Percentiles rank a stretch among this genome's conserved stretches.
Evolutionary conservation across 1,140 invertebrate genomes (phyloP).

Genomic region (Drosophila sproati): DNA sequence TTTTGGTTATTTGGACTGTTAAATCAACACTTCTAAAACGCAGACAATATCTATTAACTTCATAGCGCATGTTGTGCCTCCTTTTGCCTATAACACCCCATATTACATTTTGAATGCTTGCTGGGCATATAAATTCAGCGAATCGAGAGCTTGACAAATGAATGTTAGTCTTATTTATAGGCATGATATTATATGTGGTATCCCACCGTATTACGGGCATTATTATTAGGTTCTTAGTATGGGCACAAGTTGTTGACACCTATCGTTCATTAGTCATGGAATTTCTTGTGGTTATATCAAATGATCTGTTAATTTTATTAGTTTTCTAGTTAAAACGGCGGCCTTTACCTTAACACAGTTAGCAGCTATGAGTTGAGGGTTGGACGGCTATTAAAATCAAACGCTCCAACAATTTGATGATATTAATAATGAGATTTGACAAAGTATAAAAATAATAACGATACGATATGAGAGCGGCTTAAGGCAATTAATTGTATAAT

Average conservation of each 20-base stretch:
- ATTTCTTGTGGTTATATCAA: conserved; percentile 37
- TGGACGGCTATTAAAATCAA: conserved; percentile 55
- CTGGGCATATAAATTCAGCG: conserved; percentile 28
- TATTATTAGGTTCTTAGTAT: conserved; percentile 3
- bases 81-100: neutral
- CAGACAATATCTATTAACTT: neutral
- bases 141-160: conserved; percentile 43
- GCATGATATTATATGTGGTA: conserved; percentile 51
- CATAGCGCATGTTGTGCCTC: neutral
- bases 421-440: conserved; percentile 49
- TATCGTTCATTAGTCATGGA: conserved; percentile 43
- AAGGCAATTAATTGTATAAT: conserved; percentile 60
- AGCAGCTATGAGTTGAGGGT: conserved; percentile 13
- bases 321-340: conserved; percentile 19
- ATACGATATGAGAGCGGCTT: conserved; percentile 46
- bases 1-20: too few relatives aligned
- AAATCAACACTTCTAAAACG: too few relatives aligned
- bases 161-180: conserved; percentile 40
- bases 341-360: conserved; percentile 52
- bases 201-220: conserved; percentile 23
- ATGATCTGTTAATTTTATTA: conserved; percentile 21
- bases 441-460: conserved; percentile 45
- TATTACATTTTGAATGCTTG: neutral
- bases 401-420: conserved; percentile 65
- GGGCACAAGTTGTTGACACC: conserved; percentile 34